phyloP scores from a whole-genome alignment of 2,797 vertebrate genomes.

The Mormyrus proboscirostris region DNA sequence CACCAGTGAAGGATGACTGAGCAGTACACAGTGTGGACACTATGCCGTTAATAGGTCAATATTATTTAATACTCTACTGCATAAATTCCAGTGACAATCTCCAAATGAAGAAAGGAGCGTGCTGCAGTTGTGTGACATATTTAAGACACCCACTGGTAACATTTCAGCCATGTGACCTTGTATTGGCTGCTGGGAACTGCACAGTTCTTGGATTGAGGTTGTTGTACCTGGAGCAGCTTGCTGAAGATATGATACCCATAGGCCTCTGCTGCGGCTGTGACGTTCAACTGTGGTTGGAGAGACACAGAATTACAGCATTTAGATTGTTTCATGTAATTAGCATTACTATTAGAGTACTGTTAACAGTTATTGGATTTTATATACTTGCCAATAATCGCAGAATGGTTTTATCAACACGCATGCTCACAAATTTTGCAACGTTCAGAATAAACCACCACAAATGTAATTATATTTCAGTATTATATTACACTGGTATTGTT shows the following conservation, averaged over 20 bases:
- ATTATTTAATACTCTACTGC: background rate
- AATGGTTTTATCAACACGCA: background rate
- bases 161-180: background rate
- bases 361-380: background rate
- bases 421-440: background rate
- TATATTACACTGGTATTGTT: background rate
- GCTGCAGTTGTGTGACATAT: background rate
- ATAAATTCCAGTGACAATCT: background rate
- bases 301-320: background rate
- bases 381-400: background rate
- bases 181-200: background rate
- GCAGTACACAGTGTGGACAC: background rate
- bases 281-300: constrained; percentile 61
- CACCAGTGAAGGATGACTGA: background rate
- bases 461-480: background rate
- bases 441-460: background rate
- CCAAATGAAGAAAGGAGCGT: background rate
- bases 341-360: background rate
- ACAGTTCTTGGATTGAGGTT: background rate
- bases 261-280: constrained; percentile 60
- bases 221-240: constrained; percentile 72
- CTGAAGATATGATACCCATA: constrained; percentile 80
- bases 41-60: background rate
- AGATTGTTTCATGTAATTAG: background rate
- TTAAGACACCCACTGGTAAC: background rate